These are phyloP conservation scores for Prietella phreatophila DNA, from an alignment of 2,113 vertebrate genomes.

Conservation along the genomic window DNA sequence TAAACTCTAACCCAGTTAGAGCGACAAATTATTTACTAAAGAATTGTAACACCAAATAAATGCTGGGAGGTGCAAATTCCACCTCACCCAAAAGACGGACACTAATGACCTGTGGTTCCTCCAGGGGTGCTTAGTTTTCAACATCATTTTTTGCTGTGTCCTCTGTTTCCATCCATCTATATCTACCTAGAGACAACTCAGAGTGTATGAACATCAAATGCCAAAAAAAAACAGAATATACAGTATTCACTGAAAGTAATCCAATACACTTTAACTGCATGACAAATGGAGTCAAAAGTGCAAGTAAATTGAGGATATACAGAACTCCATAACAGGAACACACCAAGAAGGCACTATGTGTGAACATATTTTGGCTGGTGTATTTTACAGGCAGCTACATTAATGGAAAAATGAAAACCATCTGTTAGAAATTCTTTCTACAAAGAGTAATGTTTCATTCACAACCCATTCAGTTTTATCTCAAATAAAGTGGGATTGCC, in stretches of 20 bases:
- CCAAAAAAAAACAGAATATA: not conserved
- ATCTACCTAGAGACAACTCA: not conserved
- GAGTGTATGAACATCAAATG: not conserved
- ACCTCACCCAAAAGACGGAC: not conserved
- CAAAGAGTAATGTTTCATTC: not conserved
- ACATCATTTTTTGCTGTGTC: not conserved
- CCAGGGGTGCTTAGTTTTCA: not conserved
- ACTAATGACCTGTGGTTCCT: not conserved
- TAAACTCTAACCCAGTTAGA: too few relatives aligned
- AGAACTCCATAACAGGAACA: not conserved
- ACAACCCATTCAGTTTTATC: not conserved
- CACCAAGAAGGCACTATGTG: not conserved
- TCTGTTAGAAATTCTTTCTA: slow-evolving; percentile 3
- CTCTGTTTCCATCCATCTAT: not conserved
- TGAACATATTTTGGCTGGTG: not conserved
- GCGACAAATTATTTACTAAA: not conserved
- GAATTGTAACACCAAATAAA: not conserved
- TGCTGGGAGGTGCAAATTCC: not conserved
- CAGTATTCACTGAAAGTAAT: not conserved
- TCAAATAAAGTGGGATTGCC: slow-evolving; percentile 11
- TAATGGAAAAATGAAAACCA: slow-evolving; percentile 25
- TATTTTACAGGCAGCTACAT: slow-evolving; percentile 11
- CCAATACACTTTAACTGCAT: not conserved
- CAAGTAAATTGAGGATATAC: not conserved
- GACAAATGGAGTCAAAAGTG: not conserved